phyloP scores from a whole-genome alignment of 2,888 invertebrate species.

The Polydrusus tereticollis region DNA sequence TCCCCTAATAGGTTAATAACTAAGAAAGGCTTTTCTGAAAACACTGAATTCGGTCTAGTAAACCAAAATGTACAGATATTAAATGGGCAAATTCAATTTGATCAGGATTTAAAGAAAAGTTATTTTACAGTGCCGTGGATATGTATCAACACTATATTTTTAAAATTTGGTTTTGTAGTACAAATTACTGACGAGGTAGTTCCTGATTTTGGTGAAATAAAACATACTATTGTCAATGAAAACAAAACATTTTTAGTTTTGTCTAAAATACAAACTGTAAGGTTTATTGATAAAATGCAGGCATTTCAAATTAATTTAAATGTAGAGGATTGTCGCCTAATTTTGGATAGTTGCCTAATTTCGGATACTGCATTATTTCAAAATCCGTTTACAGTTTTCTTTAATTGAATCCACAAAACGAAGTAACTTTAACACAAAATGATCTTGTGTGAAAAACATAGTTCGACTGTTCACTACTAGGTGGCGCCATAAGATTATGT shows the following conservation, averaged over 20 bases:
- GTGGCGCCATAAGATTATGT: too few species aligned
- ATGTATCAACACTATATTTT: background rate
- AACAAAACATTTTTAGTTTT: background rate
- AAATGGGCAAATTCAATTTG: background rate
- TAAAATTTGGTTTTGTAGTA: too few species aligned
- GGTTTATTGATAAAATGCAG: background rate
- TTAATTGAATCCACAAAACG: too few species aligned
- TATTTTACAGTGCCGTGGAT: constrained; percentile 6
- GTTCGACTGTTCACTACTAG: too few species aligned
- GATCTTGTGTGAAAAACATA: too few species aligned
- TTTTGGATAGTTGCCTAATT: too few species aligned
- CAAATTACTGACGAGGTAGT: constrained; percentile 13
- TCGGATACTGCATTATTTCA: too few species aligned
- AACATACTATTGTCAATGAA: constrained; percentile 3
- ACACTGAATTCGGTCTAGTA: background rate
- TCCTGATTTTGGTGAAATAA: constrained; percentile 6
- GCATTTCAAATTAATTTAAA: background rate
- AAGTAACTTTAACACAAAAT: too few species aligned
- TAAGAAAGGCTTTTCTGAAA: constrained; percentile 3
- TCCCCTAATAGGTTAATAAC: background rate
- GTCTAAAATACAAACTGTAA: too few species aligned
- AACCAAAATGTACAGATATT: background rate
- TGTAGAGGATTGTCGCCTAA: too few species aligned
- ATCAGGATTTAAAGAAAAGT: background rate
- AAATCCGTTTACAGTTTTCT: too few species aligned